Conservation (phyloP, 2,888 invertebrate species). For the Frankliniella fusca region DNA sequence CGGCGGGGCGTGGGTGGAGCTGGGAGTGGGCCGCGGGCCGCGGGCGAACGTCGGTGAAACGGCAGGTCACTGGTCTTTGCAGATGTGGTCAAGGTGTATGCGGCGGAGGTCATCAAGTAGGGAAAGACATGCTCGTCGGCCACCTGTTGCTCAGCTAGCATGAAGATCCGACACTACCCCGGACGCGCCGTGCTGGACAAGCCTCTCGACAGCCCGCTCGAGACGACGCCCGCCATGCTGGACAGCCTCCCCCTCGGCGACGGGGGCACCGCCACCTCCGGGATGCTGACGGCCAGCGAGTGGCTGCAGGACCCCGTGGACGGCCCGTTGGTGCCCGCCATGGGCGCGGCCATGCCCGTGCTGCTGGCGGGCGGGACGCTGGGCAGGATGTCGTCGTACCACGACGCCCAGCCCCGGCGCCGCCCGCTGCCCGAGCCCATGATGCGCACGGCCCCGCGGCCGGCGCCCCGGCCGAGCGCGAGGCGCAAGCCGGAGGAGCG, state of each 20-base stretch:
- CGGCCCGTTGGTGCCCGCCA: conserved; percentile 63
- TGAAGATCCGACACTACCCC: conserved; percentile 82
- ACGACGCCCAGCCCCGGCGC: conserved; percentile 51
- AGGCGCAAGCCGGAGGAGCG: conserved; percentile 32
- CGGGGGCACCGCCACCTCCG: not conserved
- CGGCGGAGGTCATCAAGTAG: conserved; percentile 24
- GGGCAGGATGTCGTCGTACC: conserved; percentile 55
- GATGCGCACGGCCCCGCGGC: conserved; percentile 30
- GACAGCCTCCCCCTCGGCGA: not conserved
- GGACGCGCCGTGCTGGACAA: conserved; percentile 65
- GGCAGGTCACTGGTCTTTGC: conserved; percentile 29
- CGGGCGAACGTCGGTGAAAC: not conserved
- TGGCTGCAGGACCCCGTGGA: conserved; percentile 49
- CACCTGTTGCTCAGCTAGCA: conserved; percentile 43
- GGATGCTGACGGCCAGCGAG: conserved; percentile 18
- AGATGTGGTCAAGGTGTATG: conserved; percentile 29
- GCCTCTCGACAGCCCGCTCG: conserved; percentile 49
- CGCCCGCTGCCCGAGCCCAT: conserved; percentile 39
- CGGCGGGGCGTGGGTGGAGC: not conserved
- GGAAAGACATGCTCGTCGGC: conserved; percentile 14
- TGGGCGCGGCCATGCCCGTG: not conserved
- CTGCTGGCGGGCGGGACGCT: not conserved
- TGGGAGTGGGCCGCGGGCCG: not conserved
- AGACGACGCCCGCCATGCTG: conserved; percentile 58
- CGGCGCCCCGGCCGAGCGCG: not conserved